Base-by-base conservation (phyloP, 2,797 vertebrate species). In the Cygnus olor region DNA sequence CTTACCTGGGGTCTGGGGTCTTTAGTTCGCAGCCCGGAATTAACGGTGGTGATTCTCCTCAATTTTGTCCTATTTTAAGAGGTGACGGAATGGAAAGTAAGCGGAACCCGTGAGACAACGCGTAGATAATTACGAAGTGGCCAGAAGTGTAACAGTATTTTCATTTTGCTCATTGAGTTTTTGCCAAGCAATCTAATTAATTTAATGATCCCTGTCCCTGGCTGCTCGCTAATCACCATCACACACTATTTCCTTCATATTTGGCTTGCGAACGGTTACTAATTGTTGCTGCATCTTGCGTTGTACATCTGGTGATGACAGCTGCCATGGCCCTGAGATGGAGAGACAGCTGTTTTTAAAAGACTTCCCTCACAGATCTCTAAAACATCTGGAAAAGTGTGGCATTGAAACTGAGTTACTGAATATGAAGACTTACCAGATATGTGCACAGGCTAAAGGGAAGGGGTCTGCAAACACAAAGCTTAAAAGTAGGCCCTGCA, bases 261-360 rank as follows among this genome's bases (percentile, higher is more conserved):
- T 88, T 93, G 89, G 81, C 89, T 94, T 80, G 81, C 63, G 85
- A 91, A 83, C 47, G 34, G 76, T 92, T 93, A 89, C 81, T 95
- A 92, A 88, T 89, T 93, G 92, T 93, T 89, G 87, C 76, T 85
- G 79, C 51, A 22, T 87, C 65, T 94, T 85, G 36, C 68, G 61
- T 53, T 63, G 89, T 92, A 69, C 93, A 94, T 91, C 95, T 96
- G 94, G 58, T 93, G 77, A 78, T 88, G 91, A 93, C 91, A 95
- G 89, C 95, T 96, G 95, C 83, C 56, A 0, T 81, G 77, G 36
- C 73, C 82, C 63, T 85, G 80, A 80, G 88, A 94, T 84, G 74
- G 78, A 81, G 79, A 80, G 80, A 60, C 82, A 94, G 83, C 74
- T 95, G 91, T 66, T 95, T 93, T 49, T n/a, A 69, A 76, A 86